Percentiles rank a stretch among this genome's conserved stretches.
Evolutionary conservation across 2,797 vertebrate genomes (phyloP).

Genomic region (Geotrypetes seraphini): DNA sequence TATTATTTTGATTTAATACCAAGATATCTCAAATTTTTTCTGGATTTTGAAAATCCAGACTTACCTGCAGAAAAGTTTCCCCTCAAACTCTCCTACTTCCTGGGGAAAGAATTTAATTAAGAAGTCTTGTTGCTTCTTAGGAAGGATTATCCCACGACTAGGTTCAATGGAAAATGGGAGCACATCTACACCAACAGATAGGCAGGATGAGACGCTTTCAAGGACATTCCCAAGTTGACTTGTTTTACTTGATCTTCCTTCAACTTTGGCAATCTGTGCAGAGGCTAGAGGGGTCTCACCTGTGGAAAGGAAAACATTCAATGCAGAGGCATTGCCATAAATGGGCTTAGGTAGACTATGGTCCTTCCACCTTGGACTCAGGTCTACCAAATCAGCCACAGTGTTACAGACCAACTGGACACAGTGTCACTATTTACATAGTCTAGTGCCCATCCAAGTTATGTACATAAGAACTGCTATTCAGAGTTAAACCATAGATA

Average conservation of each 20-base stretch:
- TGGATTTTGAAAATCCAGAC: too few relatives aligned
- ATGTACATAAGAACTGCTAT: too few relatives aligned
- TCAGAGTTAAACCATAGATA: too few relatives aligned
- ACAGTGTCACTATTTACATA: too few relatives aligned
- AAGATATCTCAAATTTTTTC: too few relatives aligned
- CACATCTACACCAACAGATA: not conserved
- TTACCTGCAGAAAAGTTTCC: slow-evolving; percentile 75
- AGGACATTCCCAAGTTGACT: slow-evolving; percentile 19
- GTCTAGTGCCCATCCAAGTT: too few relatives aligned
- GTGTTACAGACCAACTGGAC: too few relatives aligned
- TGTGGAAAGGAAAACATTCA: not conserved
- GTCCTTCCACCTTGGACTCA: too few relatives aligned
- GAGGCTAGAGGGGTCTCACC: not conserved
- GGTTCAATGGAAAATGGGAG: slow-evolving; percentile 63
- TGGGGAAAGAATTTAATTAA: slow-evolving; percentile 63
- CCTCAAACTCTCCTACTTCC: slow-evolving; percentile 57
- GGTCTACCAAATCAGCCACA: too few relatives aligned
- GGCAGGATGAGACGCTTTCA: slow-evolving; percentile 25
- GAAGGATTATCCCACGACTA: slow-evolving; percentile 42
- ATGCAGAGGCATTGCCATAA: too few relatives aligned
- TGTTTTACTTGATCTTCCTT: not conserved
- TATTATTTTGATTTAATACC: too few relatives aligned
- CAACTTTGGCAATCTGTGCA: not conserved
- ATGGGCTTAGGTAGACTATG: too few relatives aligned
- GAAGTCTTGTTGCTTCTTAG: slow-evolving; percentile 52